phyloP scores from a whole-genome alignment of 1,140 invertebrate genomes.

The Drosophila paulistorum region DNA sequence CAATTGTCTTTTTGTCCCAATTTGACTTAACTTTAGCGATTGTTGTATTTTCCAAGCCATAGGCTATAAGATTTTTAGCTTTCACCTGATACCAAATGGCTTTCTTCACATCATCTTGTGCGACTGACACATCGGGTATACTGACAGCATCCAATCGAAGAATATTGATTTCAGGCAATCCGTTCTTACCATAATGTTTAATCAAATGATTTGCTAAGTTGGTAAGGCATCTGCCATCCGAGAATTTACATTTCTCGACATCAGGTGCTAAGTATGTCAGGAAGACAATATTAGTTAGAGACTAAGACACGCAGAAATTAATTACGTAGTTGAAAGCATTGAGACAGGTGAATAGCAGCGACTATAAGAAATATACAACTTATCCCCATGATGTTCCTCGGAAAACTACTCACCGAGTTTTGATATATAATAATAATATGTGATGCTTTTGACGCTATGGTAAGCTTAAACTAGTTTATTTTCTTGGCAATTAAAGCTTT shows the following conservation, averaged over 20 bases:
- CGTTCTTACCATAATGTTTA: neutral
- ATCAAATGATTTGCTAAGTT: neutral
- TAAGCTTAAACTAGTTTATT: neutral
- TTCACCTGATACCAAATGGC: slow-evolving; percentile 12
- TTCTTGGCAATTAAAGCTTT: neutral
- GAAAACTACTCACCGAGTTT: neutral
- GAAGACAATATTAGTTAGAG: neutral
- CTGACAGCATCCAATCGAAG: neutral
- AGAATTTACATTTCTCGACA: neutral
- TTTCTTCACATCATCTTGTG: neutral
- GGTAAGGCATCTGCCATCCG: neutral
- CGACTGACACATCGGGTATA: neutral
- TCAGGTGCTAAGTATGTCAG: neutral
- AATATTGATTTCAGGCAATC: neutral
- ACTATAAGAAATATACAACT: neutral
- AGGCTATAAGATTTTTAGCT: neutral
- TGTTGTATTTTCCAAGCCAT: slow-evolving; percentile 3
- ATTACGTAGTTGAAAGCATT: neutral
- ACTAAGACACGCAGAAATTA: neutral
- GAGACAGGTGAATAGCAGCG: neutral
- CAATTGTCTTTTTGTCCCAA: neutral
- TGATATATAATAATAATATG: neutral
- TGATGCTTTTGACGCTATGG: neutral
- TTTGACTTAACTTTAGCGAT: neutral
- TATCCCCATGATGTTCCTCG: neutral